Conservation (phyloP, 2,797 vertebrate genomes). For the Semaprochilodus insignis region DNA sequence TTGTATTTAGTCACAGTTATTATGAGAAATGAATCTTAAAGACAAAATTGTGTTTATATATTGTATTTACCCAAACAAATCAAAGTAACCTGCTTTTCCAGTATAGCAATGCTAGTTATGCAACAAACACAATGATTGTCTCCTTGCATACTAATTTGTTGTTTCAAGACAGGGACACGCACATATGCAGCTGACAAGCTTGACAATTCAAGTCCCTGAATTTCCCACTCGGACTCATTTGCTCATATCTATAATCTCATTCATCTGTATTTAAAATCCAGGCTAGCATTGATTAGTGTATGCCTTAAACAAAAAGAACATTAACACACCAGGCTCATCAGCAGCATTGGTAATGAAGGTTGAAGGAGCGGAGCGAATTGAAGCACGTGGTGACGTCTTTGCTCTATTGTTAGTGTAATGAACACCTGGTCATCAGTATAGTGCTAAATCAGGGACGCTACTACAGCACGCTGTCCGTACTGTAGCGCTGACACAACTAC, state of each 20-base stretch:
- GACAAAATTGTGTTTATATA: not conserved
- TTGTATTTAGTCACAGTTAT: not conserved
- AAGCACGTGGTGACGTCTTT: slow-evolving; percentile 70
- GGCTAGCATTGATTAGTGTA: slow-evolving; percentile 77
- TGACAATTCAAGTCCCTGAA: slow-evolving; percentile 41
- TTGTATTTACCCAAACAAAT: not conserved
- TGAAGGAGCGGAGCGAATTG: slow-evolving; percentile 70
- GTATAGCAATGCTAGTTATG: not conserved
- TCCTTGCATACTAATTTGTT: not conserved
- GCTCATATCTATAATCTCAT: slow-evolving; percentile 60
- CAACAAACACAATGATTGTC: not conserved
- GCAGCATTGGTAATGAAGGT: slow-evolving; percentile 72
- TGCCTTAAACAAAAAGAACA: slow-evolving; percentile 85
- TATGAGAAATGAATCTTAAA: too few species aligned
- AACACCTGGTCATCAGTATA: slow-evolving; percentile 81
- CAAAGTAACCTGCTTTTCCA: not conserved
- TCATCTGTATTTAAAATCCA: slow-evolving; percentile 77
- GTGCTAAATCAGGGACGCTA: slow-evolving; percentile 73
- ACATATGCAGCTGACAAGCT: slow-evolving; percentile 11
- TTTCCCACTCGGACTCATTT: slow-evolving; percentile 34
- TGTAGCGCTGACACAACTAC: slow-evolving; percentile 59
- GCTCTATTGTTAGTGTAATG: slow-evolving; percentile 85
- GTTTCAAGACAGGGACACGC: not conserved
- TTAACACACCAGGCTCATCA: slow-evolving; percentile 78
- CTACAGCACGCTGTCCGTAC: slow-evolving; percentile 68